Evolutionary conservation across 2,888 invertebrate species (phyloP).

Genomic region (Thumatha senex): DNA sequence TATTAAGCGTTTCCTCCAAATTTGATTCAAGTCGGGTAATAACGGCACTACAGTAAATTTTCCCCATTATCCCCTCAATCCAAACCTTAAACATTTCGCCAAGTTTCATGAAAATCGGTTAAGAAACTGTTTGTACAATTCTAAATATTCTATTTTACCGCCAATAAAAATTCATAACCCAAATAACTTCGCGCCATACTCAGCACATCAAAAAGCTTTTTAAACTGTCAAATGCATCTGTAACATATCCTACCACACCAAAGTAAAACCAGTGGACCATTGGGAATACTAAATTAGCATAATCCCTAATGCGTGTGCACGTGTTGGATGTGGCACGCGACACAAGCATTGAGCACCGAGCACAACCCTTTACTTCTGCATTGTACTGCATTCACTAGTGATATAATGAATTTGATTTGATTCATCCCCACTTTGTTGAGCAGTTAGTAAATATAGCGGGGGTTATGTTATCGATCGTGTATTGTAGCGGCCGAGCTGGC

Average conservation of each 20-base stretch:
- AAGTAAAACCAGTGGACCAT: slow-evolving; percentile 36
- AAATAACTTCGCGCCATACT: not conserved
- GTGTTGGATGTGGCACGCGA: slow-evolving; percentile 53
- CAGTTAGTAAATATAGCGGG: slow-evolving; percentile 39
- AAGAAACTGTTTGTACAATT: too few relatives aligned
- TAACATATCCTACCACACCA: slow-evolving; percentile 16
- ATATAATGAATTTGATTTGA: slow-evolving; percentile 55
- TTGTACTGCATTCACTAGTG: slow-evolving; percentile 39
- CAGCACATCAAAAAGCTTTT: not conserved
- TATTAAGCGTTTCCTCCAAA: too few relatives aligned
- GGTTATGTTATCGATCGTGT: slow-evolving; percentile 38
- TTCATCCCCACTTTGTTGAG: slow-evolving; percentile 44
- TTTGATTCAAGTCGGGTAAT: too few relatives aligned
- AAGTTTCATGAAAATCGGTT: too few relatives aligned
- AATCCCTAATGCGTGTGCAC: slow-evolving; percentile 52
- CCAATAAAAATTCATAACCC: not conserved
- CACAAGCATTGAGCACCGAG: slow-evolving; percentile 40
- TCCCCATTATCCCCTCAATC: too few relatives aligned
- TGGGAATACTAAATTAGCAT: slow-evolving; percentile 53
- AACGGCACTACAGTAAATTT: too few relatives aligned
- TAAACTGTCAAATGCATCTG: slow-evolving; percentile 18
- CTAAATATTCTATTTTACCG: not conserved
- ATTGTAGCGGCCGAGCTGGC: slow-evolving; percentile 35
- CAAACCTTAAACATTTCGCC: too few relatives aligned
- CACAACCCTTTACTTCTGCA: slow-evolving; percentile 53